Evolutionary conservation across 2,113 vertebrate genomes (phyloP).

Genomic region (Forbesichthys papilliferus): DNA sequence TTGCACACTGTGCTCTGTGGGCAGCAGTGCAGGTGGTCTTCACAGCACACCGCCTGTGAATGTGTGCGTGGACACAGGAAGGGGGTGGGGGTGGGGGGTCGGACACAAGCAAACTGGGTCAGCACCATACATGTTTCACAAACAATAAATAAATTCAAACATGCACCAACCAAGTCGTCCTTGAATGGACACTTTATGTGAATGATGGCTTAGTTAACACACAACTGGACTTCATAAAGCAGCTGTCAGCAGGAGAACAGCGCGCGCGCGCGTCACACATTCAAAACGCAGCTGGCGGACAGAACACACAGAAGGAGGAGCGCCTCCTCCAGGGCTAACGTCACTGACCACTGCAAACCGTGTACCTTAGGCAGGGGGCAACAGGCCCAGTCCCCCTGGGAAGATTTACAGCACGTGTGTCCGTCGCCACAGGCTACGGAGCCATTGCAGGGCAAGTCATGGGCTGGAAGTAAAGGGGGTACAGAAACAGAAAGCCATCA

Average conservation of each 20-base stretch:
- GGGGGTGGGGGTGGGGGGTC: neutral
- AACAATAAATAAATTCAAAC: neutral
- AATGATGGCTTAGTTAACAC: neutral
- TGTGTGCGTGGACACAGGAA: too few species aligned
- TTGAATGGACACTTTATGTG: neutral
- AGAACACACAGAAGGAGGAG: neutral
- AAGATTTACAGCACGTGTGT: slow-evolving; percentile 79
- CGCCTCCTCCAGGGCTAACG: neutral
- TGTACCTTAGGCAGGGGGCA: slow-evolving; percentile 72
- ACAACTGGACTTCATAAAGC: neutral
- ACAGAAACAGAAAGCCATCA: neutral
- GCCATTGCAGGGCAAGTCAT: slow-evolving; percentile 62
- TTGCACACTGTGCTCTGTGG: slow-evolving; percentile 68
- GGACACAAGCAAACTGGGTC: neutral
- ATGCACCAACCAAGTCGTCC: neutral
- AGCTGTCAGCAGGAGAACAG: neutral
- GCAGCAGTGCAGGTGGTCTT: slow-evolving; percentile 76
- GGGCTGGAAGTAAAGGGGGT: slow-evolving; percentile 24
- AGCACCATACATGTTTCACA: neutral
- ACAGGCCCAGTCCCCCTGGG: slow-evolving; percentile 68
- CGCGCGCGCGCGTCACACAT: too few species aligned
- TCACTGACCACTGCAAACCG: neutral
- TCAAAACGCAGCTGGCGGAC: too few species aligned
- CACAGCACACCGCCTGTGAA: slow-evolving; percentile 76
- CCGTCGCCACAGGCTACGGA: slow-evolving; percentile 74